phyloP scores from a whole-genome alignment of 2,797 vertebrate species.

The Pangasius sanitwongsei region DNA sequence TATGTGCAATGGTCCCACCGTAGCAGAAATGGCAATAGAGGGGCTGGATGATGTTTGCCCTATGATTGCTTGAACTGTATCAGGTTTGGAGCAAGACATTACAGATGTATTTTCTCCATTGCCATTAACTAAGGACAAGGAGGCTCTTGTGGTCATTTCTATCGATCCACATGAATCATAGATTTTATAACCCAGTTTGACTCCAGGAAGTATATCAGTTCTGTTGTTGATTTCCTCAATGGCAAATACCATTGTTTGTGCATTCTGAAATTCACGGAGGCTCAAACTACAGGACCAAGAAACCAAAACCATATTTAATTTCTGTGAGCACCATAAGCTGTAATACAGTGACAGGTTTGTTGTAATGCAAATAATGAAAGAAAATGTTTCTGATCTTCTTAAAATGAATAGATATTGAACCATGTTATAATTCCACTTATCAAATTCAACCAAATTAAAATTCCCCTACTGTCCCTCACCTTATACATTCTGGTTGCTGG shows the following conservation, averaged over 20 bases:
- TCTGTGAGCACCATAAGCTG: neutral
- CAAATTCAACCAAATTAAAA: neutral
- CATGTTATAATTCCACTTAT: neutral
- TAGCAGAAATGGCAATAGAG: slow-evolving; percentile 18
- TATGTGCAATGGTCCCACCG: slow-evolving; percentile 18
- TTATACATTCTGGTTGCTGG: slow-evolving; percentile 4
- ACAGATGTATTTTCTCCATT: slow-evolving; percentile 1
- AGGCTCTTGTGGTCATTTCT: slow-evolving; percentile 15
- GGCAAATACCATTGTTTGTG: slow-evolving; percentile 75
- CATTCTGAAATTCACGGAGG: slow-evolving; percentile 19
- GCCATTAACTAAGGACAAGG: slow-evolving; percentile 20
- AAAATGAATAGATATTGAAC: too few relatives aligned
- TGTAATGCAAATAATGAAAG: neutral
- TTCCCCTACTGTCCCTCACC: slow-evolving; percentile 5
- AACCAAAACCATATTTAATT: neutral
- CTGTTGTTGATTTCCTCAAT: slow-evolving; percentile 76
- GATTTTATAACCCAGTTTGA: slow-evolving; percentile 74
- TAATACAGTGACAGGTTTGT: neutral
- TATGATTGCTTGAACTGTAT: slow-evolving; percentile 21
- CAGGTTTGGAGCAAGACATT: slow-evolving; percentile 4
- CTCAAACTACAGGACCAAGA: slow-evolving; percentile 1
- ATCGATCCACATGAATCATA: slow-evolving; percentile 76
- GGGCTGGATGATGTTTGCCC: slow-evolving; percentile 11
- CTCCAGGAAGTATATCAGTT: slow-evolving; percentile 67
- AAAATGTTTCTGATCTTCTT: neutral